These are phyloP conservation scores for Littorina saxatilis DNA, from an alignment of 1,140 invertebrate species.

Conservation along the genomic window DNA sequence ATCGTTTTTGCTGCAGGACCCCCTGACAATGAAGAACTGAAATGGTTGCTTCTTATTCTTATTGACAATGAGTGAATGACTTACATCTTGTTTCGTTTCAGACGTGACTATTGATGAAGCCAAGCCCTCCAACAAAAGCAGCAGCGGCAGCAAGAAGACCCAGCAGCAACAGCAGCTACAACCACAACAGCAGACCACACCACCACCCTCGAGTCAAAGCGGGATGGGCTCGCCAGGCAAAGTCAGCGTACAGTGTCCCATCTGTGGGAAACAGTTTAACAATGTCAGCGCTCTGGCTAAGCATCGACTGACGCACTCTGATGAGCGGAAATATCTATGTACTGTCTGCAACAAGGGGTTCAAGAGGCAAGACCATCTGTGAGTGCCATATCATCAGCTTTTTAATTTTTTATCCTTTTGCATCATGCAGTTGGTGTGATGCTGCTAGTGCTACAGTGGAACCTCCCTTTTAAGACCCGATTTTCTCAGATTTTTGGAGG, in stretches of 20 bases:
- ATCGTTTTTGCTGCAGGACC: too few relatives aligned
- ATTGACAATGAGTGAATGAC: too few relatives aligned
- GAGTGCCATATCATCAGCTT: conserved; percentile 82
- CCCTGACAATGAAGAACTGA: too few relatives aligned
- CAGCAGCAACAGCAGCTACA: conserved; percentile 40
- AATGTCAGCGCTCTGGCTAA: conserved; percentile 98
- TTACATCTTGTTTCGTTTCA: too few relatives aligned
- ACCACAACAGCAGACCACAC: conserved; percentile 41
- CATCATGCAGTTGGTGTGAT: too few relatives aligned
- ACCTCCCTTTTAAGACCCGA: too few relatives aligned
- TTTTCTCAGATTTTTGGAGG: too few relatives aligned
- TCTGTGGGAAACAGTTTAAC: conserved; percentile 96
- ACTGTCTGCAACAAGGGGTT: conserved; percentile 97
- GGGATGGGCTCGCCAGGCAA: conserved; percentile 52
- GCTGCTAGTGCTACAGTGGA: too few relatives aligned
- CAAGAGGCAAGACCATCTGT: conserved; percentile 99
- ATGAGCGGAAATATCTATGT: conserved; percentile 97
- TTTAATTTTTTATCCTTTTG: not conserved
- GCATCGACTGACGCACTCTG: conserved; percentile 98
- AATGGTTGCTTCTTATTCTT: too few relatives aligned
- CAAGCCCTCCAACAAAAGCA: conserved; percentile 12
- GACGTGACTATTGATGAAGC: not conserved
- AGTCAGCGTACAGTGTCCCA: conserved; percentile 76
- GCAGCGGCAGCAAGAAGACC: conserved; percentile 1
- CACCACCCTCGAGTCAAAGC: conserved; percentile 47